Evolutionary conservation across 2,113 vertebrate genomes (phyloP).

Genomic region (Eleginops maclovinus): DNA sequence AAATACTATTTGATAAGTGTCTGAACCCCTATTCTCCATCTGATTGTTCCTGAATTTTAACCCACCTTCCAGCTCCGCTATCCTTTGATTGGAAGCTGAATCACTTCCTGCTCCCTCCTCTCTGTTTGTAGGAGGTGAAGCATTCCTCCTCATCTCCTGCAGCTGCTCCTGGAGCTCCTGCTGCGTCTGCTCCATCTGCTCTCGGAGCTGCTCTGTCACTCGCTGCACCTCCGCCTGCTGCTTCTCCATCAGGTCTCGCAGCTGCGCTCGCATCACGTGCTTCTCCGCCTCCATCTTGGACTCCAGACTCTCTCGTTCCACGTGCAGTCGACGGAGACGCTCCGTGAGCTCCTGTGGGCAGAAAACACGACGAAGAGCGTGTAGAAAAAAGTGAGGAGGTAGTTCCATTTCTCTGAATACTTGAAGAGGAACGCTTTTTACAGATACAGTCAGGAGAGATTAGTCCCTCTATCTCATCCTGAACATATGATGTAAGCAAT

Average conservation of each 20-base stretch:
- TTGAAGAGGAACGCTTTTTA: background rate
- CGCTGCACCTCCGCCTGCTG: conserved; percentile 85
- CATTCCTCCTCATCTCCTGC: conserved; percentile 72
- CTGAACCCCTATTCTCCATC: no score
- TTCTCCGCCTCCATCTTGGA: conserved; percentile 92
- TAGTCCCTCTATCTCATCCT: no score
- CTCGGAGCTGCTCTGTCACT: conserved; percentile 71
- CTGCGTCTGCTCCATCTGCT: conserved; percentile 71
- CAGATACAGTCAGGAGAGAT: background rate
- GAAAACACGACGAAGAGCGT: no score
- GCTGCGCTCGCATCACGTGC: conserved; percentile 92
- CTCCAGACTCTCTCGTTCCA: conserved; percentile 89
- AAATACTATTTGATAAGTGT: no score
- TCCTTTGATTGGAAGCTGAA: conserved; percentile 67
- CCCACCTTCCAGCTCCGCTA: conserved; percentile 88
- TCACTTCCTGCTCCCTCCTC: conserved; percentile 37
- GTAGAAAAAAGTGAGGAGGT: background rate
- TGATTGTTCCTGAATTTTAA: no score
- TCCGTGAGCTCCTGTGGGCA: conserved; percentile 84
- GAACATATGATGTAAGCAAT: no score
- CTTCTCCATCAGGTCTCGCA: conserved; percentile 91
- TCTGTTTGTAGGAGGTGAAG: background rate
- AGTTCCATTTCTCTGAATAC: background rate
- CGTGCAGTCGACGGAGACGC: conserved; percentile 81
- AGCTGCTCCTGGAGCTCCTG: conserved; percentile 81